Evolutionary conservation across 2,113 vertebrate genomes (phyloP), one percentile per base, ranked within the genome.

Genomic region (Bambusicola thoracicus): DNA sequence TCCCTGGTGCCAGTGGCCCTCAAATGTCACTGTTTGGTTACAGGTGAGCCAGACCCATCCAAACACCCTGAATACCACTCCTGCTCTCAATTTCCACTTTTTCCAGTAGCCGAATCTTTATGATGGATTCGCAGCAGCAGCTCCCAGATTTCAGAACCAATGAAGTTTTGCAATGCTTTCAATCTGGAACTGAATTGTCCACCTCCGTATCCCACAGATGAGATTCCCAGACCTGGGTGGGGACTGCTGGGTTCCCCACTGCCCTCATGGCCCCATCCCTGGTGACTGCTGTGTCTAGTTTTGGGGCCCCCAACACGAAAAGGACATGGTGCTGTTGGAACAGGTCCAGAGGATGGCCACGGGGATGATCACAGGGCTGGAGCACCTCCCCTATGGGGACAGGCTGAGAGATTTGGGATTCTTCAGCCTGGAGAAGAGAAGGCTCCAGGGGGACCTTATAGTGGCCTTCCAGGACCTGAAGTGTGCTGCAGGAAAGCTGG

Each of bases 151-250:
- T 63, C 41, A 46, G n/a, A 62, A 32, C 69, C 22, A 10, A n/a
- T 66, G 55, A 41, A 74, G 59, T 29, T 43, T 29, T 5, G 17
- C 53, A 36, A 0, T 13, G 58, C 14, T 69, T 20, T 32, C 38
- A 72, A 29, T 32, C 25, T 0, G 0, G 21, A 38, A 22, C 44
- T 3, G 1, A 41, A 30, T 66, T 77, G 80, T 59, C 46, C 38
- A 48, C 32, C 43, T 9, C 34, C 7, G 0, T 53, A 29, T 85
- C 46, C 22, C 14, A 32, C 11, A 30, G 51, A 16, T 20, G n/a
- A 38, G 16, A 22, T 43, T 46, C 55, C 19, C 18, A 49, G 53
- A 16, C 48, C 20, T 43, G 55, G 17, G 5, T 0, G 7, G 17
- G 38, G 36, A 22, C 40, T 30, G 29, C 66, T 30, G n/a, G 4